Base-by-base conservation (phyloP, 2,888 invertebrate species). In the Meteorus cinctellus region DNA sequence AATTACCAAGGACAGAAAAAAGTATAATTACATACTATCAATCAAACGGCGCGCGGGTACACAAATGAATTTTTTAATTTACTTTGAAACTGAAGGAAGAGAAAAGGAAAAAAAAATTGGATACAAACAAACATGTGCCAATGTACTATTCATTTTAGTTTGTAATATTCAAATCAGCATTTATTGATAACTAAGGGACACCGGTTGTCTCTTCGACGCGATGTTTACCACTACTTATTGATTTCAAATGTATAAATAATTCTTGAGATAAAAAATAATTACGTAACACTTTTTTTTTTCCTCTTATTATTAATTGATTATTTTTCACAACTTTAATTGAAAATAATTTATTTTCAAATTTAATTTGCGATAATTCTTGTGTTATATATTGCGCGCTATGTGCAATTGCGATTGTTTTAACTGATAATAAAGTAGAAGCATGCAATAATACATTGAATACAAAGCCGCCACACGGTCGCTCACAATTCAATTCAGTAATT, bases 1-100 rank as follows among this genome's bases (percentile, higher is more conserved):
- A 86, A 88, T 88, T 88, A 87, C 81, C 86, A 83, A 83, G 84
- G 84, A 80, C 82, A 78, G 83, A 82, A 86, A 88, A 86, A 87
- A 88, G 79, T 79, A 81, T 87, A 87, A 88, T 88, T 86, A 87
- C 83, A 83, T 78, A 80, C 82, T 85, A 87, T 88, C 86, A 87
- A 88, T 88, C 88, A 88, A 86, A 81, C 78, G 79, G 76, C 80
- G 69, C 74, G 70, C 41, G 77, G 59, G 71, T 63, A 63, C 51
- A 72, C 19, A 65, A 51, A 63, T 51, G 1, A 41, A 41, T 41
- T 41, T 41, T 41, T 12, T 41, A 41, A 41, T 41, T 41, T 41
- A 12, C 2, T 12, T 8, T 6, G 8, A 8, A 12, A 12, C 2
- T 41, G 41, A 41, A 41, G 12, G 8, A 41, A 41, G 12, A 41